These are phyloP conservation scores for Spongia lamella DNA, from an alignment of 37 sponge, comb jelly and placozoan genomes.

Conservation along the genomic window DNA sequence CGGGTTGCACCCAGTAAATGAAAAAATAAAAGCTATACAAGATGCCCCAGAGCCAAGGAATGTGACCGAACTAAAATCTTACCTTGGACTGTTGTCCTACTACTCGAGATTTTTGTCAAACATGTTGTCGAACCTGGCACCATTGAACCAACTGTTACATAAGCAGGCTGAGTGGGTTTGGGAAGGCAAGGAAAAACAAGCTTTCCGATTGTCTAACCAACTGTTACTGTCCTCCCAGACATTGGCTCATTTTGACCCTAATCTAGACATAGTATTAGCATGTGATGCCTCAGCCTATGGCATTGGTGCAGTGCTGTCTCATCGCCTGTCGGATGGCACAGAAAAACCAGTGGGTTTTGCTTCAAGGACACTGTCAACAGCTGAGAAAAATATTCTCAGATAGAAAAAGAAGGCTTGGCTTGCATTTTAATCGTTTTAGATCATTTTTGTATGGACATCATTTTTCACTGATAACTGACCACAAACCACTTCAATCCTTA, in stretches of 20 bases:
- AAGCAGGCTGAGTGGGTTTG: constrained; percentile 5
- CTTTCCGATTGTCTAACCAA: constrained; percentile 6
- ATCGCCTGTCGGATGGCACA: neutral
- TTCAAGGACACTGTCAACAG: neutral
- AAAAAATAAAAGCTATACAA: constrained; percentile 14
- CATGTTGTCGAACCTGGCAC: neutral
- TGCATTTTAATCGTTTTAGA: constrained; percentile 8
- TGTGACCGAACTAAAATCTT: too few species aligned
- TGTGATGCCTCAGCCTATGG: too few species aligned
- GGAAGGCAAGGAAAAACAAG: constrained; percentile 9
- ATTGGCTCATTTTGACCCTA: constrained; percentile 18
- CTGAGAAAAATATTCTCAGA: too few species aligned
- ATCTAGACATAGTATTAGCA: too few species aligned
- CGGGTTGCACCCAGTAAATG: constrained; percentile 7
- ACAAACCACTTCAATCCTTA: neutral
- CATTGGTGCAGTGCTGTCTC: neutral
- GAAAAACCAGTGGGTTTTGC: constrained; percentile 1
- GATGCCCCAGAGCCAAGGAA: constrained; percentile 16
- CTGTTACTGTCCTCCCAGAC: constrained; percentile 7
- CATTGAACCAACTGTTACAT: neutral
- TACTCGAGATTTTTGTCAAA: constrained; percentile 7
- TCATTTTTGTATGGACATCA: constrained; percentile 5
- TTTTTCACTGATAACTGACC: constrained; percentile 12
- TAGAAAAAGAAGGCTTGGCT: too few species aligned
- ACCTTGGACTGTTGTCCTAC: too few species aligned